A percentile compares a stretch with the other conserved stretches of the same genome.
phyloP scores from a whole-genome alignment of 2,113 vertebrate species.

The Dicentrarchus labrax region DNA sequence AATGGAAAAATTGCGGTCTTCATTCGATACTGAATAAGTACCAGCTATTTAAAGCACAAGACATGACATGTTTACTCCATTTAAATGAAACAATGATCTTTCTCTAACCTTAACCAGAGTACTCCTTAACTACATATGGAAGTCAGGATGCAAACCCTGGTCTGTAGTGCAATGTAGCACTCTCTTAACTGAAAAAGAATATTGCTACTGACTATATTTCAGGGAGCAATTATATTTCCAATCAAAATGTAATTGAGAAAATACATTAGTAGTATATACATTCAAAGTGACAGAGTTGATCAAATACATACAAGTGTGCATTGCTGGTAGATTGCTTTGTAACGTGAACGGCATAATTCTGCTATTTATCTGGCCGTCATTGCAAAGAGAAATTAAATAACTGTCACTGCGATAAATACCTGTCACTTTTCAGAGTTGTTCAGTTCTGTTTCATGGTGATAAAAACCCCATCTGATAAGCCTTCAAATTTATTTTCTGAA shows the following conservation, averaged over 20 bases:
- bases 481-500: background rate
- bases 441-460: background rate
- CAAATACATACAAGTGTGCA: background rate
- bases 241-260: slow-evolving; percentile 1
- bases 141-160: background rate
- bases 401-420: background rate
- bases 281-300: background rate
- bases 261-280: background rate
- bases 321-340: background rate
- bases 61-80: too few species aligned
- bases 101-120: too few species aligned
- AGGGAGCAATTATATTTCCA: background rate
- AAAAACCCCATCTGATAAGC: background rate
- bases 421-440: background rate
- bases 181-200: background rate
- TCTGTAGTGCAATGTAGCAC: background rate
- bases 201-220: background rate
- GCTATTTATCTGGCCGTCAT: background rate
- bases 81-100: background rate
- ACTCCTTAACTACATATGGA: background rate
- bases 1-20: background rate
- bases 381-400: too few species aligned
- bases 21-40: background rate
- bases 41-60: background rate
- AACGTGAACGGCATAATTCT: background rate